These are phyloP conservation scores for Pachliopta kotzebuea DNA, from an alignment of 2,888 invertebrate genomes.

Conservation along the genomic window DNA sequence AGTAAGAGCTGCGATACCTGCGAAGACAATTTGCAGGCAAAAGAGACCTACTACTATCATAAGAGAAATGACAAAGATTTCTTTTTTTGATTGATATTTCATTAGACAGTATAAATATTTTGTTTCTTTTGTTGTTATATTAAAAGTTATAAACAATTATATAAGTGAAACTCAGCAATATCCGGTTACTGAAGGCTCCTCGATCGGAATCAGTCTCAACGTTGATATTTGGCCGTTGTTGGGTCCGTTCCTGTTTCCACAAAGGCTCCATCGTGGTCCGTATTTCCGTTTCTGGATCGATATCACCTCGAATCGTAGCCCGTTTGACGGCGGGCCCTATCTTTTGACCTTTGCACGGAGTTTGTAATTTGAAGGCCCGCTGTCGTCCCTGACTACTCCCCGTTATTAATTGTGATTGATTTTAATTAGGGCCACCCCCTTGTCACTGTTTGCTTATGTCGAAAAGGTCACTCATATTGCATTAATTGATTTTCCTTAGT, in stretches of 20 bases:
- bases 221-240: conserved; percentile 10
- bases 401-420: conserved; percentile 10
- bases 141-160: too few relatives aligned
- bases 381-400: conserved; percentile 5
- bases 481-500: too few relatives aligned
- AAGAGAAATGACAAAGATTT: too few relatives aligned
- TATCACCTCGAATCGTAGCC: conserved; percentile 6
- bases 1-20: too few relatives aligned
- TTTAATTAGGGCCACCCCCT: not conserved
- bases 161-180: not conserved
- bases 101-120: too few relatives aligned
- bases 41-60: too few relatives aligned
- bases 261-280: conserved; percentile 15
- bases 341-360: conserved; percentile 6
- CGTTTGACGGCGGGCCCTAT: conserved; percentile 3
- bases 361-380: conserved; percentile 3
- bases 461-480: not conserved
- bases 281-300: conserved; percentile 12
- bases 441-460: not conserved
- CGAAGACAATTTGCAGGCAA: too few relatives aligned
- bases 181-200: conserved; percentile 11
- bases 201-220: conserved; percentile 14
- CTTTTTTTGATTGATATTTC: too few relatives aligned
- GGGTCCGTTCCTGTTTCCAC: conserved; percentile 12
- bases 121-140: too few relatives aligned